Evolutionary conservation across 1,140 invertebrate genomes (phyloP).

Genomic region (Lamellibrachia luymesi): DNA sequence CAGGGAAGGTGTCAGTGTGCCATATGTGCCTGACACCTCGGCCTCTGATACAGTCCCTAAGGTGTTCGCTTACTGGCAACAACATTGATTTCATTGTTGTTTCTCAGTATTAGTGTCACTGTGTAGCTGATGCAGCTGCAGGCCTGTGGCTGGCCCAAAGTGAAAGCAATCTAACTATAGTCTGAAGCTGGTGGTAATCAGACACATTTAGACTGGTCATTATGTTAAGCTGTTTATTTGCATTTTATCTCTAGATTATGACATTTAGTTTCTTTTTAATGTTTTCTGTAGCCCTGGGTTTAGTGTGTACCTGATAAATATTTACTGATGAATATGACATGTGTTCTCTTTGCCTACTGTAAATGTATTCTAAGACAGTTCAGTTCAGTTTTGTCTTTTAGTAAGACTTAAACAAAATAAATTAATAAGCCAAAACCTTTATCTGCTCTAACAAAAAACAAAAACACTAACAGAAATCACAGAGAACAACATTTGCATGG

Average conservation of each 20-base stretch:
- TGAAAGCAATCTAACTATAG: not conserved
- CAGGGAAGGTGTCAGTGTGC: not conserved
- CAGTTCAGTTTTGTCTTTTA: not conserved
- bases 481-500: not conserved
- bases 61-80: not conserved
- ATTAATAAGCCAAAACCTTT: not conserved
- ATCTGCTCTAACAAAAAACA: not conserved
- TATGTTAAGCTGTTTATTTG: conserved; percentile 21
- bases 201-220: not conserved
- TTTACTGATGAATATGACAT: not conserved
- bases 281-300: too few species aligned
- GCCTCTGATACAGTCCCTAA: not conserved
- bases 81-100: not conserved
- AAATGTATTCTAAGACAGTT: not conserved
- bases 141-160: not conserved
- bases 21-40: not conserved
- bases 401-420: not conserved
- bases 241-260: not conserved
- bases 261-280: too few species aligned
- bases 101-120: not conserved
- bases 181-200: not conserved
- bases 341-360: not conserved
- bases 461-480: not conserved
- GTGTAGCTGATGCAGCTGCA: not conserved
- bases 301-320: too few species aligned